Conservation (phyloP, 2,113 vertebrate species). For the Sebastes schlegelii region DNA sequence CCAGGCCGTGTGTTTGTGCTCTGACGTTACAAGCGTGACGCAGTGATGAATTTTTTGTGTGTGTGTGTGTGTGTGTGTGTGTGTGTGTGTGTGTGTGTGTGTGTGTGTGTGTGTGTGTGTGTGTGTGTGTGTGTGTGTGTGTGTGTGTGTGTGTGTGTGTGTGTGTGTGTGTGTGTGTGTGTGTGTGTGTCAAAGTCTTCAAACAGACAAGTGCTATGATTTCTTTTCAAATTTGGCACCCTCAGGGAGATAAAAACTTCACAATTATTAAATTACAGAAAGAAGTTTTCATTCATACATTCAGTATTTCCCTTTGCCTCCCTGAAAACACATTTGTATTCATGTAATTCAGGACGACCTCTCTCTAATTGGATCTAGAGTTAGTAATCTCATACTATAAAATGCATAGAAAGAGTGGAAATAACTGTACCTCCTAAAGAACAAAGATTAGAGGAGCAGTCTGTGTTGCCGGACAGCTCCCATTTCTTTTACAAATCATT, state of each 20-base stretch:
- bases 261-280: slow-evolving; percentile 45
- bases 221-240: background rate
- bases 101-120: too few species aligned
- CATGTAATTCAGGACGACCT: slow-evolving; percentile 45
- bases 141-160: too few species aligned
- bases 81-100: too few species aligned
- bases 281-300: slow-evolving; percentile 58
- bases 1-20: slow-evolving; percentile 38
- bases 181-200: slow-evolving; percentile 16
- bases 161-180: too few species aligned
- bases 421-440: slow-evolving; percentile 24
- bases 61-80: too few species aligned
- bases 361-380: slow-evolving; percentile 79
- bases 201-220: background rate
- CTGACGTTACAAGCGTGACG: slow-evolving; percentile 35
- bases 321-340: slow-evolving; percentile 63
- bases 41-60: slow-evolving; percentile 27
- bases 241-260: background rate
- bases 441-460: background rate
- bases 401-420: slow-evolving; percentile 24
- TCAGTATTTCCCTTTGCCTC: slow-evolving; percentile 58
- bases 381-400: slow-evolving; percentile 58
- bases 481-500: slow-evolving; percentile 40
- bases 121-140: too few species aligned
- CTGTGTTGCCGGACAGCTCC: slow-evolving; percentile 2